Evolutionary conservation across 2,888 invertebrate genomes (phyloP).

Genomic region (Aethes cnicana): DNA sequence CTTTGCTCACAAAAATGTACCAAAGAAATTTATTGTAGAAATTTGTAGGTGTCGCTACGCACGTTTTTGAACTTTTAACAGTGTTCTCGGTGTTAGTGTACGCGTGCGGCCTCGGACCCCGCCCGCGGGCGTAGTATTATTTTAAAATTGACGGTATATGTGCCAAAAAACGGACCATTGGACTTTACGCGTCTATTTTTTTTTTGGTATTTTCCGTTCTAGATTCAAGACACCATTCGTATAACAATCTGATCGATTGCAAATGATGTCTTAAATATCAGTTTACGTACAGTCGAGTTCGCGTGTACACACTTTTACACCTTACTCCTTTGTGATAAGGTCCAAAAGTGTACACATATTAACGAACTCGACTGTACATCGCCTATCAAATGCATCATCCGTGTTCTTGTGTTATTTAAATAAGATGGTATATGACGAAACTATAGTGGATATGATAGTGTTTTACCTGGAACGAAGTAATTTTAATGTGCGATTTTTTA

Average conservation of each 20-base stretch:
- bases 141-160: slow-evolving; percentile 61
- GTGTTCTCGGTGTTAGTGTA: slow-evolving; percentile 22
- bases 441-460: slow-evolving; percentile 23
- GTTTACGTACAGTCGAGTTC: no score
- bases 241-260: not conserved
- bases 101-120: slow-evolving; percentile 9
- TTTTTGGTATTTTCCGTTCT: slow-evolving; percentile 6
- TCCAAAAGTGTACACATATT: no score
- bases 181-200: slow-evolving; percentile 11
- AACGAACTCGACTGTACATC: no score
- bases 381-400: slow-evolving; percentile 15
- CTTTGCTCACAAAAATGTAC: slow-evolving; percentile 79
- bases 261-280: slow-evolving; percentile 17
- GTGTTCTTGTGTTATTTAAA: slow-evolving; percentile 18
- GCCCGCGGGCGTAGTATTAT: slow-evolving; percentile 57
- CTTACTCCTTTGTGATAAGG: no score
- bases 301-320: no score
- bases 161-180: slow-evolving; percentile 77
- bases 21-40: slow-evolving; percentile 64
- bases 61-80: slow-evolving; percentile 30
- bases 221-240: slow-evolving; percentile 16
- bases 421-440: slow-evolving; percentile 24
- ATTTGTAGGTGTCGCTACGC: slow-evolving; percentile 54
- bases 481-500: slow-evolving; percentile 28
- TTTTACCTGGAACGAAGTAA: slow-evolving; percentile 26